Conservation (phyloP, 2,888 invertebrate genomes). For the Eucriotettix oculatus region DNA sequence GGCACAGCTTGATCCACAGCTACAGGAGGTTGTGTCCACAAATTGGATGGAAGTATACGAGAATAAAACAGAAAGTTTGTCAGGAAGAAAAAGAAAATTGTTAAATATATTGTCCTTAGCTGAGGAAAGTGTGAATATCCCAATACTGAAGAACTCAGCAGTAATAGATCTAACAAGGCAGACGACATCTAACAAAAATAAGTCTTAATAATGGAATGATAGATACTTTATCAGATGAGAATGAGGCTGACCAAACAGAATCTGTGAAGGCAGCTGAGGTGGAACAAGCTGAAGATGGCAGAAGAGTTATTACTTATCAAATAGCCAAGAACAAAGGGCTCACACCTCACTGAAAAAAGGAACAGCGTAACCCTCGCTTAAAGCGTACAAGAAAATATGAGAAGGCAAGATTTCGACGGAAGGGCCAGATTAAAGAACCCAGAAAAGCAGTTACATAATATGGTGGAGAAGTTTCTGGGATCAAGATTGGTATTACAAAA, state of each 20-base stretch:
- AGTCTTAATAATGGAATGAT: too few relatives aligned
- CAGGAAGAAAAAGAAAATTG: too few relatives aligned
- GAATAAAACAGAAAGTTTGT: too few relatives aligned
- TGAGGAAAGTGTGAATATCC: too few relatives aligned
- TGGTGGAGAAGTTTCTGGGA: constrained; percentile 85
- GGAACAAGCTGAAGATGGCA: background rate
- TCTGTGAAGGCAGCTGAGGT: too few relatives aligned
- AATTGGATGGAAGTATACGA: background rate
- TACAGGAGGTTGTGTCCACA: constrained; percentile 38
- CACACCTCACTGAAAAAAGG: constrained; percentile 79
- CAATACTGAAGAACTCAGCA: too few relatives aligned
- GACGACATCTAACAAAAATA: too few relatives aligned
- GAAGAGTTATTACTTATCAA: constrained; percentile 73
- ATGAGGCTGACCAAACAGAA: too few relatives aligned
- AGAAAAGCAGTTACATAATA: constrained; percentile 69
- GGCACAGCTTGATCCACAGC: constrained; percentile 53
- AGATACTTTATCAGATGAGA: too few relatives aligned
- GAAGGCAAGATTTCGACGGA: constrained; percentile 81
- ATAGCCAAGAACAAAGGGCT: constrained; percentile 94
- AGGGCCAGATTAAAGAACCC: constrained; percentile 73
- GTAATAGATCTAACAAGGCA: too few relatives aligned
- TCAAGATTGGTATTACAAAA: constrained; percentile 75
- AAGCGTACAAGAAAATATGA: constrained; percentile 85
- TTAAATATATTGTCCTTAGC: too few relatives aligned
- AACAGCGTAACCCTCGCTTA: constrained; percentile 84